phyloP scores from a whole-genome alignment of 2,888 invertebrate species.

The Dichetophora obliterata region DNA sequence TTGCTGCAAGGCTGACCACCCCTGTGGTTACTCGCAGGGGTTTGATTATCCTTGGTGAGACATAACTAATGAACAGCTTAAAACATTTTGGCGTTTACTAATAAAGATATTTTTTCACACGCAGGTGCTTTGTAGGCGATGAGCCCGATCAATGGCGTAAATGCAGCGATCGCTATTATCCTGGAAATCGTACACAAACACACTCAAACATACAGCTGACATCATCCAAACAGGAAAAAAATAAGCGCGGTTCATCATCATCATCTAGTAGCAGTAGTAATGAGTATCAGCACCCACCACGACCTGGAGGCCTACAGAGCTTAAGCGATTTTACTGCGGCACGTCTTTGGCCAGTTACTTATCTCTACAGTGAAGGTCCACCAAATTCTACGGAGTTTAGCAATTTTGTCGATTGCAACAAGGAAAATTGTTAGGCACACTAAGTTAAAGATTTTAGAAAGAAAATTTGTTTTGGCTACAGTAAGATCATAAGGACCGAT shows the following conservation, averaged over 20 bases:
- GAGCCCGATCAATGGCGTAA: constrained; percentile 86
- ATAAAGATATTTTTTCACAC: background rate
- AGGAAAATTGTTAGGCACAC: constrained; percentile 65
- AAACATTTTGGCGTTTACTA: background rate
- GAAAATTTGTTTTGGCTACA: background rate
- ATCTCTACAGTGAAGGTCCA: constrained; percentile 83
- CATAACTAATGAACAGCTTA: background rate
- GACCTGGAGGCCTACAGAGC: constrained; percentile 66
- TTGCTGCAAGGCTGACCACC: constrained; percentile 85
- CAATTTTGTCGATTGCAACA: constrained; percentile 70
- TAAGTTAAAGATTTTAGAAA: constrained; percentile 32
- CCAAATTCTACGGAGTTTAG: constrained; percentile 77
- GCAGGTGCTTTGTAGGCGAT: constrained; percentile 87
- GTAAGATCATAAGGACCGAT: constrained; percentile 18
- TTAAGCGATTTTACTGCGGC: constrained; percentile 70
- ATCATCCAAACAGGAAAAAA: constrained; percentile 59
- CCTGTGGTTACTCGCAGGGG: constrained; percentile 87
- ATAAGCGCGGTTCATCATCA: constrained; percentile 56
- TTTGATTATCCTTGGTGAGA: constrained; percentile 84
- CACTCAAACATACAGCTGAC: constrained; percentile 70
- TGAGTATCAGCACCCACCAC: constrained; percentile 67
- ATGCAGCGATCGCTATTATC: constrained; percentile 86
- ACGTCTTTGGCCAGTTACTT: constrained; percentile 83
- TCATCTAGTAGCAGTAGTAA: constrained; percentile 52
- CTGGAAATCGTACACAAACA: constrained; percentile 66